Percentiles rank a stretch among this genome's conserved stretches.
phyloP scores from a whole-genome alignment of 23 tunicate species.

The Botrylloides violaceus region DNA sequence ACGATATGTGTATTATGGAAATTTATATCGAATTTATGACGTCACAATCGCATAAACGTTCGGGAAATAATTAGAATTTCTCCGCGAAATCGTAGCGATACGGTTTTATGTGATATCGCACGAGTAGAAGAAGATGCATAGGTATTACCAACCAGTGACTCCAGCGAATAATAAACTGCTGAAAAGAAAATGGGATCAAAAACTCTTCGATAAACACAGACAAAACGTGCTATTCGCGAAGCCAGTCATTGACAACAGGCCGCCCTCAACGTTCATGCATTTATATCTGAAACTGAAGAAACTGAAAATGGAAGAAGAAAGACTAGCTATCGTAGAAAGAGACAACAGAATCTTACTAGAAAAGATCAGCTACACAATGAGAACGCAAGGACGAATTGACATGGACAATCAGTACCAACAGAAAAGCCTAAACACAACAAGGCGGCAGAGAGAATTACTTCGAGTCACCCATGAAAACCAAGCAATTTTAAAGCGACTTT shows the following conservation, averaged over 20 bases:
- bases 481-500: slow-evolving; percentile 79
- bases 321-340: slow-evolving; percentile 57
- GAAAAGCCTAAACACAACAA: slow-evolving; percentile 51
- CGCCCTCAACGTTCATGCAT: slow-evolving; percentile 70
- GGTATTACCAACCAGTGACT: slow-evolving; percentile 69
- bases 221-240: slow-evolving; percentile 38
- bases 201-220: slow-evolving; percentile 49
- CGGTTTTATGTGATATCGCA: no score
- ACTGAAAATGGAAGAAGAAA: slow-evolving; percentile 68
- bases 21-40: no score
- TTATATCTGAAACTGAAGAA: slow-evolving; percentile 72
- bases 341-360: slow-evolving; percentile 86
- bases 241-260: slow-evolving; percentile 53
- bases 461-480: slow-evolving; percentile 88
- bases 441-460: slow-evolving; percentile 67
- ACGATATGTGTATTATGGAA: no score
- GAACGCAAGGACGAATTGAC: slow-evolving; percentile 86
- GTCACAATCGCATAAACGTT: no score
- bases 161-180: slow-evolving; percentile 59
- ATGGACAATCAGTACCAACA: slow-evolving; percentile 70
- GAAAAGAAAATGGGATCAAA: slow-evolving; percentile 66
- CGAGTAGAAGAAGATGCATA: slow-evolving; percentile 36
- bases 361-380: slow-evolving; percentile 75
- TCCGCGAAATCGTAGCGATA: no score
- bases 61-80: no score